Evolutionary conservation across 2,113 vertebrate genomes (phyloP).

Genomic region (Perca schrenkii): DNA sequence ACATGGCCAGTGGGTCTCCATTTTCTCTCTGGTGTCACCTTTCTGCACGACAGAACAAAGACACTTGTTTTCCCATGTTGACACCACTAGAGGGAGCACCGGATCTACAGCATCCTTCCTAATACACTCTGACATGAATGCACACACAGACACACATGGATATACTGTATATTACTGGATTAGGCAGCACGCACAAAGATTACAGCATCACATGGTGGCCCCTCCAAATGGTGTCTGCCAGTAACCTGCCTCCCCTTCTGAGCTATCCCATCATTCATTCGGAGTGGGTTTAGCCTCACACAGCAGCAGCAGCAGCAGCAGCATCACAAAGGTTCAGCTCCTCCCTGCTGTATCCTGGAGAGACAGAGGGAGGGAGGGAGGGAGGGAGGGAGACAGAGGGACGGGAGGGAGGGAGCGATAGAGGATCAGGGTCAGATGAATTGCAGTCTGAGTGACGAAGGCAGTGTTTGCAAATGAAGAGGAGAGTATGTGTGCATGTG

Average conservation of each 20-base stretch:
- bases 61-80: neutral
- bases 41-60: constrained; percentile 46
- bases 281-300: constrained; percentile 55
- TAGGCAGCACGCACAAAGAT: constrained; percentile 66
- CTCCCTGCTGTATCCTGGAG: constrained; percentile 66
- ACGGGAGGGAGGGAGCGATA: constrained; percentile 39
- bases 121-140: constrained; percentile 32
- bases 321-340: constrained; percentile 73
- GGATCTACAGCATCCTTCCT: constrained; percentile 30
- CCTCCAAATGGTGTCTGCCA: constrained; percentile 56
- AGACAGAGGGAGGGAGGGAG: constrained; percentile 30
- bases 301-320: constrained; percentile 66
- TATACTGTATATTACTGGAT: constrained; percentile 62
- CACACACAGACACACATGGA: constrained; percentile 31
- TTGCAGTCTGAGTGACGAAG: constrained; percentile 56
- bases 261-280: constrained; percentile 59
- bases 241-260: constrained; percentile 48
- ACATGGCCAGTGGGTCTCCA: constrained; percentile 20
- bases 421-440: constrained; percentile 71
- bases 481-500: constrained; percentile 37
- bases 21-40: constrained; percentile 52
- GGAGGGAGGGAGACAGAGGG: constrained; percentile 18
- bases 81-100: constrained; percentile 52
- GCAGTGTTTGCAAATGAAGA: constrained; percentile 51
- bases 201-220: constrained; percentile 65